These are phyloP conservation scores for Hydraecia micacea DNA, from an alignment of 2,888 invertebrate species.

Conservation along the genomic window DNA sequence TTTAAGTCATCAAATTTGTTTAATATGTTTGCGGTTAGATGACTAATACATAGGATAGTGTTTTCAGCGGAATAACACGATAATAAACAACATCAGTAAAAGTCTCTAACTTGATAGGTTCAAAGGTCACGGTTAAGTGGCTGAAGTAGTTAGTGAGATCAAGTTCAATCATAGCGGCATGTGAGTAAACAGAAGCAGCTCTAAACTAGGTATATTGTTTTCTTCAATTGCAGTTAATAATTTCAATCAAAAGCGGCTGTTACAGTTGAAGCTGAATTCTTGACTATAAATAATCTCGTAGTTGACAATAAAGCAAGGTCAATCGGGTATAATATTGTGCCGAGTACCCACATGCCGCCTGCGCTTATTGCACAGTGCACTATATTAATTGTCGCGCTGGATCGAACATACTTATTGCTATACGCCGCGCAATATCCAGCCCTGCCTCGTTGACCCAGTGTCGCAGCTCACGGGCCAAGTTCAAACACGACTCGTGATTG, in stretches of 20 bases:
- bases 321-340: slow-evolving; percentile 38
- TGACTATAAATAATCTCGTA: slow-evolving; percentile 67
- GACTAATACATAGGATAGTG: slow-evolving; percentile 2
- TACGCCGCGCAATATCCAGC: slow-evolving; percentile 65
- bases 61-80: background rate
- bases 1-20: slow-evolving; percentile 6
- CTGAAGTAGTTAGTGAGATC: slow-evolving; percentile 49
- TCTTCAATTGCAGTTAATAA: slow-evolving; percentile 59
- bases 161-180: slow-evolving; percentile 42
- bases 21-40: slow-evolving; percentile 14
- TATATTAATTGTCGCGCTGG: slow-evolving; percentile 75
- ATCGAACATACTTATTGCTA: slow-evolving; percentile 68
- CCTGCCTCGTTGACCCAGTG: slow-evolving; percentile 80
- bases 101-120: slow-evolving; percentile 10
- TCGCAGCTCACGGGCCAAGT: slow-evolving; percentile 80
- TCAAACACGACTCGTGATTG: slow-evolving; percentile 76
- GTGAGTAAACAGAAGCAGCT: slow-evolving; percentile 26
- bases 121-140: slow-evolving; percentile 37
- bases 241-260: slow-evolving; percentile 65
- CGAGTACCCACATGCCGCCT: slow-evolving; percentile 53
- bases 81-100: slow-evolving; percentile 10
- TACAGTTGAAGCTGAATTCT: slow-evolving; percentile 66
- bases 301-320: slow-evolving; percentile 63
- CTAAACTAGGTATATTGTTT: slow-evolving; percentile 42
- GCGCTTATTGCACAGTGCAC: slow-evolving; percentile 68